Evolutionary conservation across 2,888 invertebrate genomes (phyloP).

Genomic region (Diploptera punctata): DNA sequence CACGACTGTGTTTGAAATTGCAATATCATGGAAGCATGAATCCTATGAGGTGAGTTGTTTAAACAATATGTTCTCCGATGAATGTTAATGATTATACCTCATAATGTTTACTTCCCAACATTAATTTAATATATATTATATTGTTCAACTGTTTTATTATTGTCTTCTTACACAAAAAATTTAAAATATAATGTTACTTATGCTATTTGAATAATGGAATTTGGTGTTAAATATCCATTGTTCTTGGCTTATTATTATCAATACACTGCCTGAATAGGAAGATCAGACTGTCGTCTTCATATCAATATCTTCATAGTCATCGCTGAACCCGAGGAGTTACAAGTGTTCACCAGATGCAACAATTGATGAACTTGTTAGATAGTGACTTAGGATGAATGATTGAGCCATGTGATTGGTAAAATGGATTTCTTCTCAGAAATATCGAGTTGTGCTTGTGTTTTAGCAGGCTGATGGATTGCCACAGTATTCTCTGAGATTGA

Average conservation of each 20-base stretch:
- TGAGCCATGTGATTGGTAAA: neutral
- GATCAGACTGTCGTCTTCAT: neutral
- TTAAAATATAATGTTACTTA: no score
- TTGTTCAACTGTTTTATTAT: no score
- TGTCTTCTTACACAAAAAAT: no score
- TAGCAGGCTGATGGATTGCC: neutral
- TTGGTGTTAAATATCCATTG: neutral
- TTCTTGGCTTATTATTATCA: constrained; percentile 5
- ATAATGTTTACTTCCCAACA: no score
- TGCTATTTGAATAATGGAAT: neutral
- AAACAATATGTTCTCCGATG: no score
- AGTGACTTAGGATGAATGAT: neutral
- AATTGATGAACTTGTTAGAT: neutral
- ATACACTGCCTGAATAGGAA: constrained; percentile 1
- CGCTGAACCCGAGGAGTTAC: neutral
- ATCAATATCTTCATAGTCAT: neutral
- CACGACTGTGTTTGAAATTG: no score
- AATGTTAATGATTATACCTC: no score
- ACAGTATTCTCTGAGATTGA: constrained; percentile 1
- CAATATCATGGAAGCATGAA: no score
- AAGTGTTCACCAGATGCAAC: neutral
- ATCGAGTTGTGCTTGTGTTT: neutral
- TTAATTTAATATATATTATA: no score
- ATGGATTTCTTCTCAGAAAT: neutral
- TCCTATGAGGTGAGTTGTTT: no score